phyloP scores from a whole-genome alignment of 1,140 invertebrate species.

The Ceratina australensis region DNA sequence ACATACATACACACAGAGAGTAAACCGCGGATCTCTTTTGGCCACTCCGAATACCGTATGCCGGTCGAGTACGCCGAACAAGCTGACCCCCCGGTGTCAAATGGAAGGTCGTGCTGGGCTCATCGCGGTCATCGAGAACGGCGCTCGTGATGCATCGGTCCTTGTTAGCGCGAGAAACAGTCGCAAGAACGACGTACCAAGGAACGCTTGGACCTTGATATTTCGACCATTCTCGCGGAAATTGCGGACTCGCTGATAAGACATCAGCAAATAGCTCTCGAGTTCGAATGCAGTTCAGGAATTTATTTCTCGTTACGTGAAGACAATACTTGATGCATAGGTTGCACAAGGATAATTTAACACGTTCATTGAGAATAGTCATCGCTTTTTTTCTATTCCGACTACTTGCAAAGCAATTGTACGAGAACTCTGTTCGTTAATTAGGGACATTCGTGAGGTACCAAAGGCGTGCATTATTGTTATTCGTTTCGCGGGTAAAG shows the following conservation, averaged over 20 bases:
- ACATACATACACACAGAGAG: constrained; percentile 53
- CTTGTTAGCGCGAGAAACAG: background rate
- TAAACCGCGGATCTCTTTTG: constrained; percentile 9
- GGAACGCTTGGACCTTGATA: background rate
- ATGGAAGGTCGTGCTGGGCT: constrained; percentile 36
- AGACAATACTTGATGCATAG: too few relatives aligned
- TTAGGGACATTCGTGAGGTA: background rate
- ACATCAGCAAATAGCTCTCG: too few relatives aligned
- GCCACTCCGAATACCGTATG: constrained; percentile 36
- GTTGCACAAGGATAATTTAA: too few relatives aligned
- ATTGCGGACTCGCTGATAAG: too few relatives aligned
- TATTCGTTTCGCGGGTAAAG: background rate
- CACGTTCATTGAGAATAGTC: too few relatives aligned
- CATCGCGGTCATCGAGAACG: constrained; percentile 19
- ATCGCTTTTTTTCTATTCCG: too few relatives aligned
- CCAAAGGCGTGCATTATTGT: background rate
- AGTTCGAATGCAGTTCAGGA: too few relatives aligned
- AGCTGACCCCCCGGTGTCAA: constrained; percentile 45
- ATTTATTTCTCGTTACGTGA: too few relatives aligned
- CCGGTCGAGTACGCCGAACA: constrained; percentile 18
- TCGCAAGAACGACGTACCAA: background rate
- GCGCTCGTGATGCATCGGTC: constrained; percentile 43
- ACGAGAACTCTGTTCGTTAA: too few relatives aligned
- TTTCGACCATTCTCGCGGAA: background rate
- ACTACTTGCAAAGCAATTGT: too few relatives aligned